Percentiles rank a stretch among this genome's conserved stretches.
These are phyloP conservation scores for Hippocampus comes DNA, from an alignment of 2,113 vertebrate genomes.

Conservation along the genomic window DNA sequence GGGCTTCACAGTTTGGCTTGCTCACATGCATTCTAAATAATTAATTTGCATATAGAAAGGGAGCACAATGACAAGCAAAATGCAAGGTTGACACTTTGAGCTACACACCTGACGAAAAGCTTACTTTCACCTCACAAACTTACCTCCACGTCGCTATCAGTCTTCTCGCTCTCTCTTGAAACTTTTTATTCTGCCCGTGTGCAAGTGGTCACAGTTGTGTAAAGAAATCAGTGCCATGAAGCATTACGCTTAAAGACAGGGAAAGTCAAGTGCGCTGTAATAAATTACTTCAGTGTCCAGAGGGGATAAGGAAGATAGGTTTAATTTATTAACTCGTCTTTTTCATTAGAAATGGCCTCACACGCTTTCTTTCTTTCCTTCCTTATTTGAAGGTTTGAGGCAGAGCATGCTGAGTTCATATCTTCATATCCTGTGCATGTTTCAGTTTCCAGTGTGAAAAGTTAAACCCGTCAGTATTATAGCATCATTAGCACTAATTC, in stretches of 20 bases:
- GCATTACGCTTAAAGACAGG: not conserved
- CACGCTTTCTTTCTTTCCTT: not conserved
- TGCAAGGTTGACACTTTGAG: not conserved
- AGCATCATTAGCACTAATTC: not conserved
- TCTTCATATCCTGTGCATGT: not conserved
- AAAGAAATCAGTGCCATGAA: not conserved
- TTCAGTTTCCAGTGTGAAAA: not conserved
- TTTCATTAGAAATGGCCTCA: not conserved
- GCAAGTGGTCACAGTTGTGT: not conserved
- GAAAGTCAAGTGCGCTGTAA: conserved; percentile 1
- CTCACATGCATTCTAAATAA: not conserved
- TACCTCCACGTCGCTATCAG: not conserved
- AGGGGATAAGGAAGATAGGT: not conserved
- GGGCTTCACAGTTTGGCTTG: not conserved
- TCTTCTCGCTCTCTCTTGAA: not conserved
- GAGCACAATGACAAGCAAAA: not conserved
- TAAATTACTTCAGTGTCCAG: conserved; percentile 1
- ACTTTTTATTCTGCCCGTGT: not conserved
- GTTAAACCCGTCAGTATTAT: not conserved
- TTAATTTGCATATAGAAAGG: not conserved
- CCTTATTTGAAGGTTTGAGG: not conserved
- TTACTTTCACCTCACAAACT: not conserved
- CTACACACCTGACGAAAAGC: not conserved
- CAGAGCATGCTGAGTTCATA: not conserved
- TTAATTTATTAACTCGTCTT: not conserved